These are phyloP conservation scores for Drosophila anomalata DNA, from an alignment of 2,888 invertebrate genomes.

Conservation along the genomic window DNA sequence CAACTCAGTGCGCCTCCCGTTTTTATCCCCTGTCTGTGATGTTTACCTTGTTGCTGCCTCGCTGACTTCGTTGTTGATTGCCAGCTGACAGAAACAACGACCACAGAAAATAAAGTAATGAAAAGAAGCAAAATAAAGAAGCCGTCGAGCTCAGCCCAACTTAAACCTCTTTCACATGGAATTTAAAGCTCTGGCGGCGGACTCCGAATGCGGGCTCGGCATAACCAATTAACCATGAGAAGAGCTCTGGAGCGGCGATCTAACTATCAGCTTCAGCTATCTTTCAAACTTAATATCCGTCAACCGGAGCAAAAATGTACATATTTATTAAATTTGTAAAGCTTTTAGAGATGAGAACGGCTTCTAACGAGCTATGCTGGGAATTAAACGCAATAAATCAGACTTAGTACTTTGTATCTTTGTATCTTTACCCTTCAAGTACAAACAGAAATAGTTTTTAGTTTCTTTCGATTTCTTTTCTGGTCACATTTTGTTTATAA, in stretches of 20 bases:
- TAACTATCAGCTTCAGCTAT: slow-evolving; percentile 15
- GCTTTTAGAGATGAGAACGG: slow-evolving; percentile 1
- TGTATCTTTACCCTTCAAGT: background rate
- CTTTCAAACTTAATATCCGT: slow-evolving; percentile 27
- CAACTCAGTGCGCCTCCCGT: background rate
- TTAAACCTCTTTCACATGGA: slow-evolving; percentile 42
- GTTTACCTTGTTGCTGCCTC: slow-evolving; percentile 71
- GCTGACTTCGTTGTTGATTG: slow-evolving; percentile 74
- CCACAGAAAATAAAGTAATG: slow-evolving; percentile 16
- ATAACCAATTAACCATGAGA: slow-evolving; percentile 46
- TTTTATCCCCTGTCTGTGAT: slow-evolving; percentile 36
- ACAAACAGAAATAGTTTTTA: slow-evolving; percentile 22
- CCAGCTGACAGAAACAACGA: slow-evolving; percentile 58
- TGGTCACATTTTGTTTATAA: slow-evolving; percentile 46
- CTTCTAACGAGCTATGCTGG: background rate
- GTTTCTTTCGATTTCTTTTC: slow-evolving; percentile 32
- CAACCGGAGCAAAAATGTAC: slow-evolving; percentile 8
- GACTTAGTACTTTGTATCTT: slow-evolving; percentile 1
- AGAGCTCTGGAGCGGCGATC: slow-evolving; percentile 32
- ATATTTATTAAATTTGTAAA: slow-evolving; percentile 12
- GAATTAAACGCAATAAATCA: background rate
- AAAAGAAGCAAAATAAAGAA: slow-evolving; percentile 1
- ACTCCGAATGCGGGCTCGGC: slow-evolving; percentile 37
- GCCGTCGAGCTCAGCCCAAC: slow-evolving; percentile 21
- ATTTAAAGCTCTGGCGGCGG: slow-evolving; percentile 38